These are phyloP conservation scores for Lethenteron camtschaticum DNA, from an alignment of 2,113 vertebrate species.

Conservation along the genomic window DNA sequence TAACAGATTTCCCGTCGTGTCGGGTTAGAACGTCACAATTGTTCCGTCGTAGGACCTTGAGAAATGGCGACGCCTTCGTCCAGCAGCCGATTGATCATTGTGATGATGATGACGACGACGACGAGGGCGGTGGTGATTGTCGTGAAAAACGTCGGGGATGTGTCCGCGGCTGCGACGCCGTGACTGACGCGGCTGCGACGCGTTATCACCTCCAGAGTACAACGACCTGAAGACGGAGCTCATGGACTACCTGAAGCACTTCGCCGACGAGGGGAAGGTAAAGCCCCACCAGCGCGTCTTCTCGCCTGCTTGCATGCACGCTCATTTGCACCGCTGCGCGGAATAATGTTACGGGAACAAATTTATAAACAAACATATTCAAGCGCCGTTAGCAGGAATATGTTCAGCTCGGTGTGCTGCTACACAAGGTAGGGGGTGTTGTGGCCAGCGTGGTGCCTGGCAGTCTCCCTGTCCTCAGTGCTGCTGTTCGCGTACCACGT, in stretches of 20 bases:
- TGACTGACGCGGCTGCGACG: no score
- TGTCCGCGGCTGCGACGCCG: no score
- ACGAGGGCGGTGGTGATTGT: no score
- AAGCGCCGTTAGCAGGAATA: background rate
- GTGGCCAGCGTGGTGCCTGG: background rate
- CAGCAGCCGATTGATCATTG: no score
- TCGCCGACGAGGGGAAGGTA: conserved; percentile 70
- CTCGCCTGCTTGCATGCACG: background rate
- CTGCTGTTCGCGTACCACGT: no score
- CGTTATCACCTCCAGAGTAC: conserved; percentile 29
- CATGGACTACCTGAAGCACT: conserved; percentile 49
- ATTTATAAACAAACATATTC: background rate
- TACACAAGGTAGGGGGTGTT: background rate
- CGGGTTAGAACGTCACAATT: no score
- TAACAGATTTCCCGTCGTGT: no score
- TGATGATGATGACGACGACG: no score
- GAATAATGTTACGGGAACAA: conserved; percentile 6
- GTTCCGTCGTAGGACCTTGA: no score
- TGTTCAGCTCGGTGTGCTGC: background rate
- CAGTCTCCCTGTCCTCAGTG: no score
- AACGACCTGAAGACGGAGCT: conserved; percentile 63
- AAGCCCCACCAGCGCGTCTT: background rate
- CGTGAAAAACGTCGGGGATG: no score
- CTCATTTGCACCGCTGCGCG: background rate
- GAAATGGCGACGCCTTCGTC: no score